These are phyloP conservation scores for Serranus cabrilla DNA, from an alignment of 2,797 vertebrate species.

Conservation along the genomic window DNA sequence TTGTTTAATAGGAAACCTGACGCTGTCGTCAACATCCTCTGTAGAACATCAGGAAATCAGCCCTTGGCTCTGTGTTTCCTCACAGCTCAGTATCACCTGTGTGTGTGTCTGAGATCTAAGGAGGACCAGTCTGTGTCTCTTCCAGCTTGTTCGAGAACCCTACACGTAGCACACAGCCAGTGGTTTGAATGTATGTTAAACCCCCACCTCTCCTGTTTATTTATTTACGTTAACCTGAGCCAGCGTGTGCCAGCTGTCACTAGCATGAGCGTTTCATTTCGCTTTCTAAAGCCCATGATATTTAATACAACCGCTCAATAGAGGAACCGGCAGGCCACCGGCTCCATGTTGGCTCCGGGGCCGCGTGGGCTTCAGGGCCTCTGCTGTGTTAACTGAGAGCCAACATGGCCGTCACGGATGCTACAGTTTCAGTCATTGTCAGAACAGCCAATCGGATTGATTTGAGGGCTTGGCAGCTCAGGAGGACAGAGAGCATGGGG, in stretches of 20 bases:
- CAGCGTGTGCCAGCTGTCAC: conserved; percentile 79
- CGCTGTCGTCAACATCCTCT: conserved; percentile 73
- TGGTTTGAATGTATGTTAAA: conserved; percentile 49
- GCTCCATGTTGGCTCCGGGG: conserved; percentile 77
- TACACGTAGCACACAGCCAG: neutral
- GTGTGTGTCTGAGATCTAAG: conserved; percentile 32
- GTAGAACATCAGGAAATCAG: conserved; percentile 64
- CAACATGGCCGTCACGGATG: conserved; percentile 62
- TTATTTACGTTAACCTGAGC: conserved; percentile 84
- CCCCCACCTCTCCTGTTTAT: conserved; percentile 71
- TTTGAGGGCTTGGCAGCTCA: conserved; percentile 52
- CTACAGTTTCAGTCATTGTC: conserved; percentile 81
- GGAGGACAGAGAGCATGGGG: conserved; percentile 61
- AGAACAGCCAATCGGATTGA: conserved; percentile 77
- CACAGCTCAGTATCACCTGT: conserved; percentile 47
- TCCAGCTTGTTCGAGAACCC: conserved; percentile 1
- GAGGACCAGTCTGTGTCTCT: neutral
- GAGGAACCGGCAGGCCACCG: conserved; percentile 53
- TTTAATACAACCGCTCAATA: conserved; percentile 82
- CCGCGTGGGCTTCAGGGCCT: neutral
- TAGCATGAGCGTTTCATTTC: conserved; percentile 73
- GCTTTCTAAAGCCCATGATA: conserved; percentile 87
- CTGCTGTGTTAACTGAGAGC: conserved; percentile 52
- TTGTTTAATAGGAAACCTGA: conserved; percentile 74
- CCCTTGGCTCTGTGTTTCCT: conserved; percentile 54